Conservation (phyloP, 2,888 invertebrate genomes). For the Scotopteryx bipunctaria region DNA sequence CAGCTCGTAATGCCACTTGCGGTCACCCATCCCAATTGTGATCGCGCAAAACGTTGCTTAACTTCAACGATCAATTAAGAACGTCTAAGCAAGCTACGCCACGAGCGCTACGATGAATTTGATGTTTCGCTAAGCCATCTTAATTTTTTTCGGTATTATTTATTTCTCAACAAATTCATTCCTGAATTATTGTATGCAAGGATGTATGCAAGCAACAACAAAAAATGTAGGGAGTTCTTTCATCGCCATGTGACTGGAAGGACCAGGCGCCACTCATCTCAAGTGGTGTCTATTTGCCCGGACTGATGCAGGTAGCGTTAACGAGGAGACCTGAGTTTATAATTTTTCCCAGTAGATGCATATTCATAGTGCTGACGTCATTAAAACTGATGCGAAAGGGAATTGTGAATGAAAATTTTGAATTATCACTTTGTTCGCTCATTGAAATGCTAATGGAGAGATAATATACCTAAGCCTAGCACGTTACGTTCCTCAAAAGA, state of each 20-base stretch:
- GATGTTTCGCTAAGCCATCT: too few relatives aligned
- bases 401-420: constrained; percentile 2
- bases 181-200: background rate
- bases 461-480: too few relatives aligned
- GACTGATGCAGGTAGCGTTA: constrained; percentile 24
- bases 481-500: too few relatives aligned
- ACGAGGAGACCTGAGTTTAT: constrained; percentile 20
- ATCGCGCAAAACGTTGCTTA: too few relatives aligned
- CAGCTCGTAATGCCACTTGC: too few relatives aligned
- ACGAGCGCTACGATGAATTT: too few relatives aligned
- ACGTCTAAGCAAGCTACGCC: too few relatives aligned
- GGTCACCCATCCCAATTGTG: too few relatives aligned
- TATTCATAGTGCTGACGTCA: constrained; percentile 22
- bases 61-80: too few relatives aligned
- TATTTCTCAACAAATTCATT: too few relatives aligned
- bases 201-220: background rate
- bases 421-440: constrained; percentile 8
- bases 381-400: constrained; percentile 11
- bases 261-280: constrained; percentile 26
- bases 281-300: constrained; percentile 29
- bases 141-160: too few relatives aligned
- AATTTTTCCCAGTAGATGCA: constrained; percentile 16
- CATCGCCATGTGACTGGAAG: constrained; percentile 4
- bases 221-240: background rate
- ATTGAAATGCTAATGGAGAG: background rate